Conservation (phyloP, 1,140 invertebrate genomes). For the Gyrodactylus bullatarudis region DNA sequence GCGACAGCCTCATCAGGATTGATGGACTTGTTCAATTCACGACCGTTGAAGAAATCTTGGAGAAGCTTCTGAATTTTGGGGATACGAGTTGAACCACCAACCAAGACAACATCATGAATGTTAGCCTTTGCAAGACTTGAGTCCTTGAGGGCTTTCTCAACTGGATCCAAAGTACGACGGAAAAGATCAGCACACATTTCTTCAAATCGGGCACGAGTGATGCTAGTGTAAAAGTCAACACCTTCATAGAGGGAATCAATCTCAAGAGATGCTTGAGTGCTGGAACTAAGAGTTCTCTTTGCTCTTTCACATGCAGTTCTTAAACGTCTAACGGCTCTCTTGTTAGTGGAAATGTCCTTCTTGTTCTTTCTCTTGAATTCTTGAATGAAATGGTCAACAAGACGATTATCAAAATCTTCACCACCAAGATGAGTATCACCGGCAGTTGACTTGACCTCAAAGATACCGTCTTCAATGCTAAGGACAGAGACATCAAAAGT, state of each 20-base stretch:
- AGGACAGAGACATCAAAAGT: conserved; percentile 84
- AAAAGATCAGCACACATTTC: background rate
- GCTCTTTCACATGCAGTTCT: background rate
- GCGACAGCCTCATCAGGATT: conserved; percentile 29
- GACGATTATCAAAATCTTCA: conserved; percentile 64
- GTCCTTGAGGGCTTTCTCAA: background rate
- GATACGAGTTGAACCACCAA: conserved; percentile 27
- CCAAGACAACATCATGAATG: conserved; percentile 31
- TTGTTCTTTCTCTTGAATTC: background rate
- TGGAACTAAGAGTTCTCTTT: background rate
- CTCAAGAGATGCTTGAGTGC: background rate
- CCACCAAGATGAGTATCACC: conserved; percentile 89
- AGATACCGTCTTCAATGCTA: conserved; percentile 66
- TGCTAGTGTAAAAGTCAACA: background rate
- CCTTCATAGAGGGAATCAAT: background rate
- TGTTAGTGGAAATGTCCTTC: background rate
- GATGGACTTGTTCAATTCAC: conserved; percentile 54
- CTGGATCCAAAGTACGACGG: background rate
- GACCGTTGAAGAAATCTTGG: conserved; percentile 74
- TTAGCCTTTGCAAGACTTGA: background rate
- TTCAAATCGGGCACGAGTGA: background rate
- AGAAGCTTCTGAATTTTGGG: conserved; percentile 78
- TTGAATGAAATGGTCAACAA: background rate
- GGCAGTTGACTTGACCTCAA: conserved; percentile 70
- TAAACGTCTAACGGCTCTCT: background rate